Conservation (phyloP, 2,797 vertebrate genomes). For the Anguilla pacifica region DNA sequence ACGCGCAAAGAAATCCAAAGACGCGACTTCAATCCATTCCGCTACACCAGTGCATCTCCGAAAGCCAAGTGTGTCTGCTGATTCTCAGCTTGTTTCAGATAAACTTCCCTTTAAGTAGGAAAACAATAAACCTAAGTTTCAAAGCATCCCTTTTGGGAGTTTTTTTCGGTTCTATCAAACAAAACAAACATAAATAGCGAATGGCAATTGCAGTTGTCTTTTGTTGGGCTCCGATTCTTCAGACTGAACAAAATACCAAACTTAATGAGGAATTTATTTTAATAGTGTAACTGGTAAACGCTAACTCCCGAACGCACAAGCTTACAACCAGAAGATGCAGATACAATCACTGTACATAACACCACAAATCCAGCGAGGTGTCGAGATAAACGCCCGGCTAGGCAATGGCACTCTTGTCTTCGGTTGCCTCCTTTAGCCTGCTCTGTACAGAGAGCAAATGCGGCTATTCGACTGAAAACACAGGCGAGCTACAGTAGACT, state of each 20-base stretch:
- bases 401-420: not conserved
- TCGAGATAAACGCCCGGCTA: not conserved
- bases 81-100: not conserved
- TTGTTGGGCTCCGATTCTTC: not conserved
- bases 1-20: not conserved
- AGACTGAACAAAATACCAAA: not conserved
- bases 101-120: not conserved
- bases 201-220: not conserved
- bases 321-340: not conserved
- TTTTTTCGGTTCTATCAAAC: not conserved
- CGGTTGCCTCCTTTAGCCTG: constrained; percentile 3
- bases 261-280: not conserved
- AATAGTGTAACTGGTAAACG: not conserved
- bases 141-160: not conserved
- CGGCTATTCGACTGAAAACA: not conserved
- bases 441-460: not conserved
- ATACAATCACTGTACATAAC: not conserved
- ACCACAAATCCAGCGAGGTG: not conserved
- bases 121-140: not conserved
- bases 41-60: constrained; percentile 30
- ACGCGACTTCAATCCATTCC: constrained; percentile 60
- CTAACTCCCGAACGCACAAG: not conserved
- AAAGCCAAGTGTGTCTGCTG: not conserved
- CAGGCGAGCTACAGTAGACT: not conserved
- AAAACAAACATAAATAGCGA: not conserved